These are phyloP conservation scores for Lutraria rhynchaena DNA, from an alignment of 1,140 invertebrate genomes.

Conservation along the genomic window DNA sequence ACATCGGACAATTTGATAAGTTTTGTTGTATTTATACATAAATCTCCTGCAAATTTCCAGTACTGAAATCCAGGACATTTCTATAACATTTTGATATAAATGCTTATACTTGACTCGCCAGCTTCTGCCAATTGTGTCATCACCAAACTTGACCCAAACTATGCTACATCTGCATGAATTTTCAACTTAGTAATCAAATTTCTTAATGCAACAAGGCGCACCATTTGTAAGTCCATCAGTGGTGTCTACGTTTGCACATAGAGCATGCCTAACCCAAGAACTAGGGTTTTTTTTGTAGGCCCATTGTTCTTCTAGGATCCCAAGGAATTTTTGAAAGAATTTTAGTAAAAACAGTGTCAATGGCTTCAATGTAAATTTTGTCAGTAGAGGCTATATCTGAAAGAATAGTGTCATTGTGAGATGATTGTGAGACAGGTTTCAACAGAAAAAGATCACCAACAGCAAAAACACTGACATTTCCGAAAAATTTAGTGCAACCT, in stretches of 20 bases:
- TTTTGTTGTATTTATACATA: slow-evolving; percentile 40
- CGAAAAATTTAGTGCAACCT: slow-evolving; percentile 50
- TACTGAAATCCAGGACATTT: slow-evolving; percentile 19
- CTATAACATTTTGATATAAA: slow-evolving; percentile 17
- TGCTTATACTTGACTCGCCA: slow-evolving; percentile 37
- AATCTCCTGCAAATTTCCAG: slow-evolving; percentile 25
- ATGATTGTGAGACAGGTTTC: slow-evolving; percentile 58
- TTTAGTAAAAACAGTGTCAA: slow-evolving; percentile 19
- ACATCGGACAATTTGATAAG: slow-evolving; percentile 22
- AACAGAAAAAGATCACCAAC: slow-evolving; percentile 64
- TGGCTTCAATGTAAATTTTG: slow-evolving; percentile 9
- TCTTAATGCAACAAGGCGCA: slow-evolving; percentile 57
- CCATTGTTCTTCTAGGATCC: slow-evolving; percentile 50
- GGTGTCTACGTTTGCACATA: slow-evolving; percentile 18
- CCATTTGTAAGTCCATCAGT: slow-evolving; percentile 59
- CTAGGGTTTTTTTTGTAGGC: slow-evolving; percentile 33
- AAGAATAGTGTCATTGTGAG: slow-evolving; percentile 6
- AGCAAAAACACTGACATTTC: slow-evolving; percentile 60
- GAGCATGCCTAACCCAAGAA: slow-evolving; percentile 9
- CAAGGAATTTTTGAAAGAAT: slow-evolving; percentile 15
- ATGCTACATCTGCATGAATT: slow-evolving; percentile 52
- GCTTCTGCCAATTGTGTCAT: slow-evolving; percentile 7
- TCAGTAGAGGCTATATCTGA: background rate
- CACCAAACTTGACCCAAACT: slow-evolving; percentile 59
- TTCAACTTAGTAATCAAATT: slow-evolving; percentile 50